Evolutionary conservation across 2,797 vertebrate genomes (phyloP), one percentile per base, ranked within the genome.

Genomic region (Microctenopoma steveboyesi): DNA sequence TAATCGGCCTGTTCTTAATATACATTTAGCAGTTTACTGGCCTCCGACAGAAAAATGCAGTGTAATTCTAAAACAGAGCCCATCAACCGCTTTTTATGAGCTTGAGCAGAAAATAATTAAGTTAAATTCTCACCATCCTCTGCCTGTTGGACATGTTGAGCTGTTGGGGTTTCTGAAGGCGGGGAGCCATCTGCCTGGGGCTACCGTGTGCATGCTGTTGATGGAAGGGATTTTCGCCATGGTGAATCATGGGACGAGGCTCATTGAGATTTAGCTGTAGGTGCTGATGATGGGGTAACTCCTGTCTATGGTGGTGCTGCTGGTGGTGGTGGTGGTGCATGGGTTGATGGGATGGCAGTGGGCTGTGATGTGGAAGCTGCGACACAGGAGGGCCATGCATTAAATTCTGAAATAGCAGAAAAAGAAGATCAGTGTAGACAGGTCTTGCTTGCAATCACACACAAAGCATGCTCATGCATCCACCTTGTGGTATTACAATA

Each of bases 181-280:
- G 95, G 69, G 85, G 94, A 78, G 85, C 93, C 86, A 92, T 94
- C 72, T 93, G 95, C 13, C 95, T 94, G 67, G 95, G 96, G 0
- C 94, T 81, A 54, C 93, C 76, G 62, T 95, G 97, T 28, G 92
- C 64, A 15, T 95, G 96, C 66, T 95, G 95, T 56, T 97, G 94
- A 87, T 96, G 93, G 91, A 97, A 98, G 76, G 90, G 95, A n/a
- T 95, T 95, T 74, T 96, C 96, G 59, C 93, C 91, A 72, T 96
- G 93, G 69, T 95, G 95, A 94, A 97, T 93, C 86, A 96, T 92
- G 64, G 95, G 93, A 72, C 95, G 96, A 7, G 95, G 94, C n/a
- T 93, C 92, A 2, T 85, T 74, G 49, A 87, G 82, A 79, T 90
- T 93, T 69, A 87, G 79, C 61, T 86, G 92, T 67, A 91, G 72